Evolutionary conservation across 2,113 vertebrate species (phyloP).

Genomic region (Callipepla squamata): DNA sequence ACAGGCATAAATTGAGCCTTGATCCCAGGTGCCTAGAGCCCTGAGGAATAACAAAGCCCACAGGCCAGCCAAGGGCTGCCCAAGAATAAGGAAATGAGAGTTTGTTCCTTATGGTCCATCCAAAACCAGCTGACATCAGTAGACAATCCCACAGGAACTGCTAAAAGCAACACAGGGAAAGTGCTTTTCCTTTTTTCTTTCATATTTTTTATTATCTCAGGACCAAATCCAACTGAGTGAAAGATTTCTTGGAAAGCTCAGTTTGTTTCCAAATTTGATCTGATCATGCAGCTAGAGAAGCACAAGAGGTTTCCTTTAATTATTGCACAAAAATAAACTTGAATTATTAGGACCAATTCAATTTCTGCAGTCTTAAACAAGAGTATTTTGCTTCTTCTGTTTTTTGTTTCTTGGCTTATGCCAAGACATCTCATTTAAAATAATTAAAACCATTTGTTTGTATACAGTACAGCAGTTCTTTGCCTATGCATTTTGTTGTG

Average conservation of each 20-base stretch:
- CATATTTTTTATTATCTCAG: not conserved
- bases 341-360: conserved; percentile 40
- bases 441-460: conserved; percentile 64
- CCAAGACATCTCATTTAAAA: conserved; percentile 46
- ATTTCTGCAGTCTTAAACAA: conserved; percentile 66
- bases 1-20: not conserved
- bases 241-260: conserved; percentile 51
- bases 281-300: conserved; percentile 50
- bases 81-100: not conserved
- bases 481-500: not conserved
- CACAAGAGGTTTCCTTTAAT: conserved; percentile 32
- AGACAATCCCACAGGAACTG: not conserved
- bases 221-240: conserved; percentile 35
- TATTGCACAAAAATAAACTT: conserved; percentile 56
- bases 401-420: conserved; percentile 3
- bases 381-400: conserved; percentile 31
- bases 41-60: not conserved
- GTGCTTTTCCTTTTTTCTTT: not conserved
- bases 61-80: not conserved
- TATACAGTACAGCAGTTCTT: conserved; percentile 18
- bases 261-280: conserved; percentile 18
- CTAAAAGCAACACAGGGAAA: not conserved
- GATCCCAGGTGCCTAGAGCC: not conserved
- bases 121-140: conserved; percentile 11
- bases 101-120: not conserved